These are phyloP conservation scores for Strigamia maritima DNA, from an alignment of 2,888 invertebrate genomes.

Conservation along the genomic window DNA sequence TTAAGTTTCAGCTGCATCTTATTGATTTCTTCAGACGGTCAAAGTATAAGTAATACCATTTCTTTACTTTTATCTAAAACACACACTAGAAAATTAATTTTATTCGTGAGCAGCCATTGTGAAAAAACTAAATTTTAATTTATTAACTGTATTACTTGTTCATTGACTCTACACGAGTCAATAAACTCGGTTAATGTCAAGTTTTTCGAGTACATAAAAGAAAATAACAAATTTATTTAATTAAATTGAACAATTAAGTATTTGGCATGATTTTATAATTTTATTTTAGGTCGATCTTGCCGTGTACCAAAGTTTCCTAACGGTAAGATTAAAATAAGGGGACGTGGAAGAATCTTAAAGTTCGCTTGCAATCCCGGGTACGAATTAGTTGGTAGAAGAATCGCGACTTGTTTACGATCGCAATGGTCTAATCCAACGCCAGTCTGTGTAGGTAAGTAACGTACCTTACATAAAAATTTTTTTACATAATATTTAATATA, in stretches of 20 bases:
- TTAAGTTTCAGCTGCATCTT: background rate
- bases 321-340: conserved; percentile 56
- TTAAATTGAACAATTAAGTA: too few species aligned
- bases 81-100: background rate
- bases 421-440: conserved; percentile 69
- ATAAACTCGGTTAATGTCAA: too few species aligned
- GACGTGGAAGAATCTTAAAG: conserved; percentile 59
- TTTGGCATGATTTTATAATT: too few species aligned
- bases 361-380: conserved; percentile 62
- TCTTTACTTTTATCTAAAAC: background rate
- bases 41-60: background rate
- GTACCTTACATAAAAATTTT: background rate
- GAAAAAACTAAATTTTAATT: too few species aligned
- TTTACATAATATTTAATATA: background rate
- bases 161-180: too few species aligned
- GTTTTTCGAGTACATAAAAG: too few species aligned
- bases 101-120: too few species aligned
- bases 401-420: conserved; percentile 66
- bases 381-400: conserved; percentile 66
- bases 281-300: conserved; percentile 48
- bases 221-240: too few species aligned
- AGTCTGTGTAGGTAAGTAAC: conserved; percentile 70
- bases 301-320: conserved; percentile 54
- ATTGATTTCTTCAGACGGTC: background rate
- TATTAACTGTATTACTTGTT: too few species aligned